Base-by-base conservation (phyloP, 2,113 vertebrate genomes). In the Xenus cinereus region DNA sequence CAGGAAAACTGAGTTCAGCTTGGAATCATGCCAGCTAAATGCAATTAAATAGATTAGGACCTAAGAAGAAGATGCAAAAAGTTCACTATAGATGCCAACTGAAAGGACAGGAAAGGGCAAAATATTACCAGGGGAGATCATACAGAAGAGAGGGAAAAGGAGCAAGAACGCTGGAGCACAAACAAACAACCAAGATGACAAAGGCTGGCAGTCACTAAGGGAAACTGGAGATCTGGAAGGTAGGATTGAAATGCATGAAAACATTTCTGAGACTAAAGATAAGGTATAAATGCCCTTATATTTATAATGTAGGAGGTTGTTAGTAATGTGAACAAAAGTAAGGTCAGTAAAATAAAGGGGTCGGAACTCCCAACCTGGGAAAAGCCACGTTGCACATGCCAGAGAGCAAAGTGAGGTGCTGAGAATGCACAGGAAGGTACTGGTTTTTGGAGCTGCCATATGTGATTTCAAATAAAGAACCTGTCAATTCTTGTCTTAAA, bases 41-140 rank as follows among this genome's bases (percentile, higher is more conserved):
- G 74, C 57, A 93, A 94, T 94, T 96, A 95, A 68, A 86, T 73
- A 88, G 84, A 94, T 94, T 91, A 83, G 26, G 18, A 85, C n/a
- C 30, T 56, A 78, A 84, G 83, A 81, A 83, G 46, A 88, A 32
- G 51, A 46, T 21, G 43, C 51, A 53, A 41, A 37, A 64, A 64
- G 13, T 66, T 90, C 9, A 9, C 51, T 87, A 4, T 28, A 51
- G 89, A 33, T 91, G 84, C 72, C 80, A 84, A 23, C 56, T 37
- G 57, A 73, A 93, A 87, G 89, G 83, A 95, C 16, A 91, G 48
- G 30, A 96, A 93, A 94, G 89, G 93, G 74, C 43, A 53, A 91
- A 90, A 48, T 82, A 51, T 41, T 75, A 51, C 51, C 56, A 56
- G 10, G 39, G 43, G 60, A 90, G 60, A 46, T 81, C 50, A 20